A percentile compares a stretch with the other conserved stretches of the same genome.
phyloP scores from a whole-genome alignment of 2,113 vertebrate genomes.

The Neoarius graeffei region DNA sequence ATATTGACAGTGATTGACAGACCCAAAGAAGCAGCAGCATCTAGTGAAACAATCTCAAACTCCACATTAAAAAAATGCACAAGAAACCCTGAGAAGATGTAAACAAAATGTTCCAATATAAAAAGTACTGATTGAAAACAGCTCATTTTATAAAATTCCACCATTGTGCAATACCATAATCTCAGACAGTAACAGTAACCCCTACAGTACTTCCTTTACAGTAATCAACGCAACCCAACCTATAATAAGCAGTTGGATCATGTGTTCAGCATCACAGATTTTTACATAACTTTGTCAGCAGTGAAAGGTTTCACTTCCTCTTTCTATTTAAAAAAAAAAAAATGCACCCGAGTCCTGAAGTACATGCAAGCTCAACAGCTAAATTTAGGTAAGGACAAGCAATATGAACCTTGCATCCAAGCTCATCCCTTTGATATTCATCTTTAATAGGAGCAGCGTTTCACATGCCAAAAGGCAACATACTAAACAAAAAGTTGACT shows the following conservation, averaged over 20 bases:
- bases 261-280: background rate
- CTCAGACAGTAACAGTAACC: background rate
- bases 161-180: background rate
- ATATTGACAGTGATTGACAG: background rate
- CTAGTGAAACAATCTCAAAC: background rate
- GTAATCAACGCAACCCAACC: background rate
- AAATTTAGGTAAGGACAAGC: no score
- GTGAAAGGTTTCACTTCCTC: slow-evolving; percentile 26
- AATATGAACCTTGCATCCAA: background rate
- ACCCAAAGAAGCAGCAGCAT: background rate
- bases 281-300: background rate
- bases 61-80: no score
- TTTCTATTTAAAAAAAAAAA: background rate
- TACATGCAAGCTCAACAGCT: background rate
- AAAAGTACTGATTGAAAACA: background rate
- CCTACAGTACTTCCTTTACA: slow-evolving; percentile 5
- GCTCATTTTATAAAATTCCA: background rate
- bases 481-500: background rate
- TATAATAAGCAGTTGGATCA: background rate
- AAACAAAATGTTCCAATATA: slow-evolving; percentile 16
- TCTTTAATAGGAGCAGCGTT: background rate
- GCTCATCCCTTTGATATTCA: background rate
- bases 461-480: slow-evolving; percentile 41
- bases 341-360: background rate
- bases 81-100: slow-evolving; percentile 31